Percentiles rank a stretch among this genome's conserved stretches.
Evolutionary conservation across 2,797 vertebrate genomes (phyloP).

Genomic region (Cottoperca gobio): DNA sequence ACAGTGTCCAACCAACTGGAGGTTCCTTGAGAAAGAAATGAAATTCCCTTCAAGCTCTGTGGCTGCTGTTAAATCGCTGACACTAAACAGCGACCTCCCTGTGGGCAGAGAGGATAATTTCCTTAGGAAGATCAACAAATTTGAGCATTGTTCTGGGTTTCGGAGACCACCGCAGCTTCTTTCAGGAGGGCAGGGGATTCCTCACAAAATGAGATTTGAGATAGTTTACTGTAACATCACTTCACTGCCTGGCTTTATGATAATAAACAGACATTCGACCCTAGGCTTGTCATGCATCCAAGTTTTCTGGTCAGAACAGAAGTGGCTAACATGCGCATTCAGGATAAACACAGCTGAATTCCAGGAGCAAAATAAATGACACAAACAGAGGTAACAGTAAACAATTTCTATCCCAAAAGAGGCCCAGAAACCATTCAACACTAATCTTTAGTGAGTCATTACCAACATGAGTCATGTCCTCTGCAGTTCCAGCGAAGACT

Average conservation of each 20-base stretch:
- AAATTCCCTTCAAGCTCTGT: slow-evolving; percentile 29
- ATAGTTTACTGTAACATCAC: slow-evolving; percentile 65
- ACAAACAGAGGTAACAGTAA: slow-evolving; percentile 72
- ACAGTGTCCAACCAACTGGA: not conserved
- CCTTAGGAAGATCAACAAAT: slow-evolving; percentile 55
- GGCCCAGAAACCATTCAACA: slow-evolving; percentile 51
- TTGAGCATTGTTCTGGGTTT: slow-evolving; percentile 37
- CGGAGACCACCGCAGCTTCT: slow-evolving; percentile 52
- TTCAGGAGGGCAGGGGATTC: slow-evolving; percentile 54
- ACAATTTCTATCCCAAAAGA: slow-evolving; percentile 60
- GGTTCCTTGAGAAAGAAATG: slow-evolving; percentile 33
- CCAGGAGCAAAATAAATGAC: slow-evolving; percentile 70
- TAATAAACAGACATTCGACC: slow-evolving; percentile 67
- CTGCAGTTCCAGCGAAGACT: slow-evolving; percentile 32
- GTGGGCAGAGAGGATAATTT: slow-evolving; percentile 44
- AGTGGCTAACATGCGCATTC: slow-evolving; percentile 56
- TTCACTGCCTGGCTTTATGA: slow-evolving; percentile 51
- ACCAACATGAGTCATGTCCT: slow-evolving; percentile 63
- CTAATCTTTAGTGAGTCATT: slow-evolving; percentile 60
- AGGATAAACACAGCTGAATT: slow-evolving; percentile 72
- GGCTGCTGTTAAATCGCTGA: slow-evolving; percentile 39
- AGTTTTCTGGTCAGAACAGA: slow-evolving; percentile 71
- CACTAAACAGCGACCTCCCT: slow-evolving; percentile 40
- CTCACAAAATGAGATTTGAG: slow-evolving; percentile 45
- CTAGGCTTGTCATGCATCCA: slow-evolving; percentile 38